Evolutionary conservation across 30 jellyfish, hydroid and myxozoan genomes (phyloP), one percentile per base, ranked within the genome.

Genomic region (Hydra vulgaris): DNA sequence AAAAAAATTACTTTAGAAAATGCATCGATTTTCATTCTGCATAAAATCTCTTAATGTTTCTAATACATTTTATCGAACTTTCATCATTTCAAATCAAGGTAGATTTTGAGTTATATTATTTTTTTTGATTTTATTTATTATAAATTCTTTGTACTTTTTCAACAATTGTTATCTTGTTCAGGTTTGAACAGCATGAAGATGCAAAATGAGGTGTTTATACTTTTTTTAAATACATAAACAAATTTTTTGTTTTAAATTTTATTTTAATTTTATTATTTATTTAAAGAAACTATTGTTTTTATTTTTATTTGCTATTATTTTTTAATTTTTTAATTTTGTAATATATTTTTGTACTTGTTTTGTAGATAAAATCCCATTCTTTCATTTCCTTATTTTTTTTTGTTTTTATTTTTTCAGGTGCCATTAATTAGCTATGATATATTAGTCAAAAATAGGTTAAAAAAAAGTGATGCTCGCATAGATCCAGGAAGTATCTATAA

Each of bases 401-500:
- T n/a, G n/a, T n/a, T n/a, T n/a, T n/a, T n/a, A 12, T 40, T 25
- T 23, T 26, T 78, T n/a, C 25, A 78, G 85, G 21, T 40, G 7
- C 85, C 85, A 12, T 53, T 78, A 20, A 20, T 72, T 73, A 22
- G 61, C 55, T 53, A 72, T 73, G 76, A 82, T 18, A 24, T 25
- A 21, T 85, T 90, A 67, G 97, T 85, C 21, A 72, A 77, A 69
- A 77, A 80, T 26, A 86, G 76, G 22, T 17, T 90, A 54, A 81
- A 84, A 68, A 82, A 90, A 26, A 82, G 77, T 74, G 82, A 88
- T 72, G 88, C 97, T 15, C 55, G 71, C 71, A 77, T 90, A n/a
- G 90, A 90, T 70, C 85, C 84, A 21, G 97, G 88, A 19, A 82
- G 95, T 18, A 87, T 90, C 18, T 90, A 90, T 72, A 86, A 81